Conservation (phyloP, 2,113 vertebrate species). For the Oncorhynchus mykiss region DNA sequence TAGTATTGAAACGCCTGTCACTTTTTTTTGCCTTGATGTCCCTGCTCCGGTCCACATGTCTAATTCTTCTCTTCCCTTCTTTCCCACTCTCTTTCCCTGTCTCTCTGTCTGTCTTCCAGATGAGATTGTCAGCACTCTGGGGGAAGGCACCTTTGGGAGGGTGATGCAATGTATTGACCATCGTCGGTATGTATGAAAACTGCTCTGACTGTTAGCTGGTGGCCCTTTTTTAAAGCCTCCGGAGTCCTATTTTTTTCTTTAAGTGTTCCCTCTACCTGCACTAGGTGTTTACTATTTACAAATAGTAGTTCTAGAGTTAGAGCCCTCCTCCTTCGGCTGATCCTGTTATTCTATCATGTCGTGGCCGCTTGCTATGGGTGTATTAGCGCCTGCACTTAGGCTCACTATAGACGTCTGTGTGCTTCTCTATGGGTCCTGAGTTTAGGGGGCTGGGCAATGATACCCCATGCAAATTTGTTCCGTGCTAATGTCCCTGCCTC, state of each 20-base stretch:
- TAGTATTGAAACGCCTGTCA: constrained; percentile 58
- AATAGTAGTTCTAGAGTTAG: neutral
- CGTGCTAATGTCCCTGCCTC: too few relatives aligned
- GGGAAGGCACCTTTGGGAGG: constrained; percentile 93
- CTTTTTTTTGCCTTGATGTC: constrained; percentile 29
- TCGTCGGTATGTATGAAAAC: constrained; percentile 74
- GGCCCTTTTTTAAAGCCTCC: neutral
- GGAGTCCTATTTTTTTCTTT: neutral
- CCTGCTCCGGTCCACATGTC: constrained; percentile 37
- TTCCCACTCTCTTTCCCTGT: neutral
- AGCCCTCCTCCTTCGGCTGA: neutral
- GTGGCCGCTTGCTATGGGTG: too few relatives aligned
- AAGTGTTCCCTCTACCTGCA: neutral
- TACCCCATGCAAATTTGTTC: too few relatives aligned
- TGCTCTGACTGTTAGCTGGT: neutral
- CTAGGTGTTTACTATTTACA: neutral
- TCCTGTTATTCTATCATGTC: too few relatives aligned
- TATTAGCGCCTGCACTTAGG: too few relatives aligned
- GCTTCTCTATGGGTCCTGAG: too few relatives aligned
- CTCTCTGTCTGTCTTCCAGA: constrained; percentile 72
- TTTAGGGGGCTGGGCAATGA: too few relatives aligned
- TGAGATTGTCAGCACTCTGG: constrained; percentile 90
- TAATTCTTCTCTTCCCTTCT: constrained; percentile 32
- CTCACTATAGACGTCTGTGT: too few relatives aligned
- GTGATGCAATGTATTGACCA: constrained; percentile 94